These are phyloP conservation scores for Aphelocoma californica DNA, from an alignment of 2,797 vertebrate genomes.

Conservation along the genomic window DNA sequence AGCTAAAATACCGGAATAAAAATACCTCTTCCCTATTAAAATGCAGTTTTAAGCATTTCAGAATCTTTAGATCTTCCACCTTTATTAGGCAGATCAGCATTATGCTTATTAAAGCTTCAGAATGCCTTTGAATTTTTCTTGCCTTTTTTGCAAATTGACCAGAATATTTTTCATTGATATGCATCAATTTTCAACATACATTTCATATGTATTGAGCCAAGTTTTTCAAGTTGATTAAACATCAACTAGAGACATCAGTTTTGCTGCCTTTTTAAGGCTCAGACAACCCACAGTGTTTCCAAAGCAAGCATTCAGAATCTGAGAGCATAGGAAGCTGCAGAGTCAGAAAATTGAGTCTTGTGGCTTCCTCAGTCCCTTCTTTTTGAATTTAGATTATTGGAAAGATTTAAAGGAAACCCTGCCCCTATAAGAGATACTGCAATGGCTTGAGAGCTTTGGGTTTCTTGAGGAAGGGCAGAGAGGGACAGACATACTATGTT, in stretches of 20 bases:
- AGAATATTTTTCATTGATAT: not conserved
- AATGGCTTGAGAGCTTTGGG: not conserved
- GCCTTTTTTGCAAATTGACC: not conserved
- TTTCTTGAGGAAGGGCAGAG: not conserved
- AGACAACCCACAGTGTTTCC: not conserved
- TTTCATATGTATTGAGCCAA: not conserved
- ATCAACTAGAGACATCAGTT: not conserved
- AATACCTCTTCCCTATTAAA: not conserved
- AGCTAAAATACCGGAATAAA: not conserved
- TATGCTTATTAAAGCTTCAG: not conserved
- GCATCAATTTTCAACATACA: not conserved
- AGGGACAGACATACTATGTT: fast-evolving
- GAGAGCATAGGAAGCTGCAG: not conserved
- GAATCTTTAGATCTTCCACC: not conserved
- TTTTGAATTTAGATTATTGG: not conserved
- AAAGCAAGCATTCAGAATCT: not conserved
- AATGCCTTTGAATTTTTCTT: not conserved
- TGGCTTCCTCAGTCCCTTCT: not conserved
- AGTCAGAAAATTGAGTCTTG: not conserved
- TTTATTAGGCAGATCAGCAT: not conserved
- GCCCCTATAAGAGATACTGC: not conserved
- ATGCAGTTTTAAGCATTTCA: not conserved
- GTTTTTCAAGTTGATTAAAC: not conserved
- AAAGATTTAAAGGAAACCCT: not conserved
- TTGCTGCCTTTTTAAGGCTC: not conserved